Base-by-base conservation (phyloP, 2,797 vertebrate species). In the Gouania willdenowi region DNA sequence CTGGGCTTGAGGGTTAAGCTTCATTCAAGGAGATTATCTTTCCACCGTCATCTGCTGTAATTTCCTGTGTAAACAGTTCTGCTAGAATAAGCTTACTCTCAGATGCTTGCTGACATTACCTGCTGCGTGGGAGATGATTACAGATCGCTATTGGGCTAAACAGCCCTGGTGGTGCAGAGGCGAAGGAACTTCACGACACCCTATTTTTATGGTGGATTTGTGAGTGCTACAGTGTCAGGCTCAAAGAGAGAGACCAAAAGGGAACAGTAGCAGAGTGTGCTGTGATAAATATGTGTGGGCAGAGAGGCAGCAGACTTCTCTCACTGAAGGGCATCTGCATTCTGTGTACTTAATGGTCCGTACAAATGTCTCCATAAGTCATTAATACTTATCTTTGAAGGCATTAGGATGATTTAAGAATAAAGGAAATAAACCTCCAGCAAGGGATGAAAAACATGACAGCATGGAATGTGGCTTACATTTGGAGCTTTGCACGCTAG, bases 41-140 rank as follows among this genome's bases (percentile, higher is more conserved):
- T 63, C 52, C 5, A 56, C 75, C 52, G 62, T 66, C 73, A 54
- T 74, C 72, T 68, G 79, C 75, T 77, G 79, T 84, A 83, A 79
- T 81, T 85, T 82, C 57, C 58, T 73, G 70, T 69, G 77, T 82
- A 84, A 86, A 87, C 84, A 83, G 71, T 51, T 81, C 54, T 75
- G 74, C 40, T 50, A 62, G 58, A 75, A 79, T 75, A 47, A 71
- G 73, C 77, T 75, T 69, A 41, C 61, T 66, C 64, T 79, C 59
- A 61, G 69, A 76, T 73, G 66, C 67, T 70, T 16, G 46, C 74
- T 83, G 78, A 77, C 79, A 71, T 79, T 71, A 82, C 81, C 82
- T 86, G 78, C 75, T 82, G 82, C 36, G 77, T 84, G 56, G 65
- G 71, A 75, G 70, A 75, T 71, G 75, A 82, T 84, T 77, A 82